Evolutionary conservation across 1,140 invertebrate species (phyloP).

Genomic region (Sycophila sp.): DNA sequence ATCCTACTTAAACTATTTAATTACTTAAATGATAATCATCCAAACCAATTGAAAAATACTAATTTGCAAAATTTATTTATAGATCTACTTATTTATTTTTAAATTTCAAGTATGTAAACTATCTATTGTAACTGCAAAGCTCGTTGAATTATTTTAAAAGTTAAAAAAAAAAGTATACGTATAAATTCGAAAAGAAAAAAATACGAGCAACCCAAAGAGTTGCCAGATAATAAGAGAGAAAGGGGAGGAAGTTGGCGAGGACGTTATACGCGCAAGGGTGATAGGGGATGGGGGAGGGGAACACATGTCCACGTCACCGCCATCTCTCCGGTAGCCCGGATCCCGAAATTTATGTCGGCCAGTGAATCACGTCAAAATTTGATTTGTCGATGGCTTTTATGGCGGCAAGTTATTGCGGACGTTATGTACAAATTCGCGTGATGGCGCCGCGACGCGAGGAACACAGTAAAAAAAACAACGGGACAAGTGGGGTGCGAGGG

Average conservation of each 20-base stretch:
- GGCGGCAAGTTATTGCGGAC: conserved; percentile 64
- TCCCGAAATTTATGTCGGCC: conserved; percentile 63
- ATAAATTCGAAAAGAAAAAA: conserved; percentile 5
- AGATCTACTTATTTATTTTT: no score
- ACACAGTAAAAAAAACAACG: background rate
- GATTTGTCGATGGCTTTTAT: conserved; percentile 69
- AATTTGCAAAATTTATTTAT: no score
- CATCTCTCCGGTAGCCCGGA: conserved; percentile 53
- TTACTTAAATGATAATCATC: no score
- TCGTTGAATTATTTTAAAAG: no score
- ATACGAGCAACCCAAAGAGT: conserved; percentile 9
- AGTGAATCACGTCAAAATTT: conserved; percentile 68
- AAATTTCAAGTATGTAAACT: no score
- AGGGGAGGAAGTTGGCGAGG: conserved; percentile 29
- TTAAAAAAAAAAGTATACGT: no score
- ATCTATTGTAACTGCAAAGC: no score
- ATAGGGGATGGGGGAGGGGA: conserved; percentile 46
- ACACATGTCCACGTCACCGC: conserved; percentile 65
- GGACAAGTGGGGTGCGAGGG: background rate
- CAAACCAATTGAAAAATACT: no score
- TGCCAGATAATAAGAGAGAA: conserved; percentile 33
- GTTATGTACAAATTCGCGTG: conserved; percentile 62
- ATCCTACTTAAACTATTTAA: no score
- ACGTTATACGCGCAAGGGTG: conserved; percentile 46
- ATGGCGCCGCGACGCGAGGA: conserved; percentile 33